phyloP scores from a whole-genome alignment of 2,888 invertebrate genomes.

The Priapulus caudatus region DNA sequence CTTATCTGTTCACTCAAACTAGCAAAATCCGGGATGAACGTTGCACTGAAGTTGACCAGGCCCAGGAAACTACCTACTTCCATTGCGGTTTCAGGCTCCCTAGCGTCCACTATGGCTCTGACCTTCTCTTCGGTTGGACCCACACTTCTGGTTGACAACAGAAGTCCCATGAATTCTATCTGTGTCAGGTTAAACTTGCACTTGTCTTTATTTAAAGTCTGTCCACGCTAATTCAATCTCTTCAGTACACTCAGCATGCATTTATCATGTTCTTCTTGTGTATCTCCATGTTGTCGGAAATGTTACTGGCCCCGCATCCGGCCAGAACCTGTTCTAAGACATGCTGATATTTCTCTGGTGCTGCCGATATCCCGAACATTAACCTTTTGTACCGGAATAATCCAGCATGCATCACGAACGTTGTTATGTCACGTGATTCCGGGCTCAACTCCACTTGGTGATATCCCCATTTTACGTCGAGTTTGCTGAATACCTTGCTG shows the following conservation, averaged over 20 bases:
- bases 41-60: no score
- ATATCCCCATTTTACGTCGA: slow-evolving; percentile 19
- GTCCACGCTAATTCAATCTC: slow-evolving; percentile 4
- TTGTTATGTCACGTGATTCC: slow-evolving; percentile 18
- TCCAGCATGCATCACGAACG: slow-evolving; percentile 20
- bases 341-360: slow-evolving; percentile 15
- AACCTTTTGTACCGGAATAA: slow-evolving; percentile 18
- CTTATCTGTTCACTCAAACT: no score
- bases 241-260: neutral
- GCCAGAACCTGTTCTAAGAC: slow-evolving; percentile 9
- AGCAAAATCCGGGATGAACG: no score
- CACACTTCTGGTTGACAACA: no score
- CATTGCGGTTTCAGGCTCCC: neutral
- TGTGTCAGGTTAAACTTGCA: slow-evolving; percentile 8
- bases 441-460: slow-evolving; percentile 18
- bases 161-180: slow-evolving; percentile 15
- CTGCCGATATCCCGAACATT: slow-evolving; percentile 7
- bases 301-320: slow-evolving; percentile 8
- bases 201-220: slow-evolving; percentile 5
- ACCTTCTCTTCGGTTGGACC: no score
- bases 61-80: slow-evolving; percentile 4
- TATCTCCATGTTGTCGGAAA: slow-evolving; percentile 9
- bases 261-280: neutral
- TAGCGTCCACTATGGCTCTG: slow-evolving; percentile 6
- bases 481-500: slow-evolving; percentile 18